Conservation (phyloP, 2,797 vertebrate species). For the Cossypha caffra region DNA sequence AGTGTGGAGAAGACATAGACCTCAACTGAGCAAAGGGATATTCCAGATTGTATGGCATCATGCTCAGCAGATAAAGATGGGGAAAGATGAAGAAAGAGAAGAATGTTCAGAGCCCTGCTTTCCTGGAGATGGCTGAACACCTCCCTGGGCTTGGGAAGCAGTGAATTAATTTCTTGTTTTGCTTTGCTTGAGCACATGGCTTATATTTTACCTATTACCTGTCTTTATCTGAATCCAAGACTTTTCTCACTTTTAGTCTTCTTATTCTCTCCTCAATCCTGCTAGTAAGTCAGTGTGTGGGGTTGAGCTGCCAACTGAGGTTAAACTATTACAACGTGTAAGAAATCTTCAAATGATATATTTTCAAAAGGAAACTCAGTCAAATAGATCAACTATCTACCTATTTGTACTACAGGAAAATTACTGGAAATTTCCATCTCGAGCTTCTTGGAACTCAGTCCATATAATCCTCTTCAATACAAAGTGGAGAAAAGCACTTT, state of each 20-base stretch:
- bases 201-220: neutral
- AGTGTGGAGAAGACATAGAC: neutral
- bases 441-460: neutral
- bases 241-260: neutral
- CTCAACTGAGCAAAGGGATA: neutral
- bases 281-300: neutral
- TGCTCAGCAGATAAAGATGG: neutral
- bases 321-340: neutral
- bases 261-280: fast-evolving
- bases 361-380: neutral
- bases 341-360: neutral
- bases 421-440: neutral
- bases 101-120: neutral
- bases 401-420: neutral
- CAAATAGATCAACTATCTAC: neutral
- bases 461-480: neutral
- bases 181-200: neutral
- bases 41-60: neutral
- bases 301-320: neutral
- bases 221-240: neutral
- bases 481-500: neutral
- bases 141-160: neutral
- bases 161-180: neutral
- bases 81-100: neutral
- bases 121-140: neutral